phyloP scores from a whole-genome alignment of 30 jellyfish, hydroid and myxozoan genomes.

The Cassiopea andromeda region DNA sequence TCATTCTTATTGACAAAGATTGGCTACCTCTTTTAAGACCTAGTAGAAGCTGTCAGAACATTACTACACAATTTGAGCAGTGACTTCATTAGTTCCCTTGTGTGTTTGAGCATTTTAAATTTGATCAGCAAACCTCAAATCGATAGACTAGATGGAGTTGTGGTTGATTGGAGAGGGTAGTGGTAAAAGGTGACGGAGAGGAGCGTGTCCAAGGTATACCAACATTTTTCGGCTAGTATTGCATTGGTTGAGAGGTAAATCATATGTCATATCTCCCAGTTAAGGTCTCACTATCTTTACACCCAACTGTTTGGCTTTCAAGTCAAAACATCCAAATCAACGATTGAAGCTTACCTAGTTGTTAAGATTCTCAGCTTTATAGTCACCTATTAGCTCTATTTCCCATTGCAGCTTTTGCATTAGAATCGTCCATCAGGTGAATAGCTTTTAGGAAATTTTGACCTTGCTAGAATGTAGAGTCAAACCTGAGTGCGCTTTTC shows the following conservation, averaged over 20 bases:
- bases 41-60: too few species aligned
- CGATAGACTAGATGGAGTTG: background rate
- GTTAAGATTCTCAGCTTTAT: too few species aligned
- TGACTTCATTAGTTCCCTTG: too few species aligned
- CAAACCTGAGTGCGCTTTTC: background rate
- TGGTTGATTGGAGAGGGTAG: background rate
- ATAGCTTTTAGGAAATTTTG: background rate
- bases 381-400: too few species aligned
- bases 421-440: background rate
- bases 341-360: too few species aligned
- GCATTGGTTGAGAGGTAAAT: background rate
- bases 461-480: background rate
- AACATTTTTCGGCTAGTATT: background rate
- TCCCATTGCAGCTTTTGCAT: too few species aligned
- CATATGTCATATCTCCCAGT: background rate
- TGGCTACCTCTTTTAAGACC: too few species aligned
- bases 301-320: too few species aligned
- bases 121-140: background rate
- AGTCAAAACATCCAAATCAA: too few species aligned
- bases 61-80: too few species aligned
- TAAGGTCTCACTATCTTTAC: background rate
- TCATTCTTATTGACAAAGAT: too few species aligned
- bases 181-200: background rate
- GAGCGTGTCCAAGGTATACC: background rate
- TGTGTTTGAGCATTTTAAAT: background rate